A percentile compares a stretch with the other conserved stretches of the same genome.
phyloP scores from a whole-genome alignment of 53 echinoderm and acorn worm species.

The Temnopleurus reevesii region DNA sequence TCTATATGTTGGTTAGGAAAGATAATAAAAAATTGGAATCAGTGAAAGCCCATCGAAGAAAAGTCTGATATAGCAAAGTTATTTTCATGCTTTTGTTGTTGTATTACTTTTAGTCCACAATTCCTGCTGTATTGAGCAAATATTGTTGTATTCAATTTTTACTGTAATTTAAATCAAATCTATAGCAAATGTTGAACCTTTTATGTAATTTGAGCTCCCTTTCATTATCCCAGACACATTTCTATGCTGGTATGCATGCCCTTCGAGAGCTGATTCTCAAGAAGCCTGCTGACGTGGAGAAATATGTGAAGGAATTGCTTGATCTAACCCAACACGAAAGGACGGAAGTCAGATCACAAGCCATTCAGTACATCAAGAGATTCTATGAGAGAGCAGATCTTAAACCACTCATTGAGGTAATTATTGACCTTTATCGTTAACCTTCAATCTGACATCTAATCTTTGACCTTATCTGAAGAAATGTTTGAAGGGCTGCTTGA shows the following conservation, averaged over 20 bases:
- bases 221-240: slow-evolving; percentile 75
- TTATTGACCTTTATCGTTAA: background rate
- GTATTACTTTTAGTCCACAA: too few species aligned
- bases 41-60: too few species aligned
- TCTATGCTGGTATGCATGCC: slow-evolving; percentile 93
- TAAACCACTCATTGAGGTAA: slow-evolving; percentile 84
- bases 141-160: too few species aligned
- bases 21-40: too few species aligned
- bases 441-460: background rate
- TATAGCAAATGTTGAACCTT: too few species aligned
- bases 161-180: too few species aligned
- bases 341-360: slow-evolving; percentile 93
- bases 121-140: too few species aligned
- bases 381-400: slow-evolving; percentile 90
- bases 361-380: slow-evolving; percentile 94
- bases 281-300: slow-evolving; percentile 80
- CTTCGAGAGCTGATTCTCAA: slow-evolving; percentile 92
- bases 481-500: slow-evolving; percentile 82
- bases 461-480: background rate
- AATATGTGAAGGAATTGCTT: slow-evolving; percentile 84
- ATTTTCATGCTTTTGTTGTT: too few species aligned
- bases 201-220: too few species aligned
- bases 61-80: too few species aligned
- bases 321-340: slow-evolving; percentile 91
- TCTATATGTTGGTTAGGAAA: too few species aligned